Evolutionary conservation across 2,113 vertebrate genomes (phyloP).

Genomic region (Myocastor coypus): DNA sequence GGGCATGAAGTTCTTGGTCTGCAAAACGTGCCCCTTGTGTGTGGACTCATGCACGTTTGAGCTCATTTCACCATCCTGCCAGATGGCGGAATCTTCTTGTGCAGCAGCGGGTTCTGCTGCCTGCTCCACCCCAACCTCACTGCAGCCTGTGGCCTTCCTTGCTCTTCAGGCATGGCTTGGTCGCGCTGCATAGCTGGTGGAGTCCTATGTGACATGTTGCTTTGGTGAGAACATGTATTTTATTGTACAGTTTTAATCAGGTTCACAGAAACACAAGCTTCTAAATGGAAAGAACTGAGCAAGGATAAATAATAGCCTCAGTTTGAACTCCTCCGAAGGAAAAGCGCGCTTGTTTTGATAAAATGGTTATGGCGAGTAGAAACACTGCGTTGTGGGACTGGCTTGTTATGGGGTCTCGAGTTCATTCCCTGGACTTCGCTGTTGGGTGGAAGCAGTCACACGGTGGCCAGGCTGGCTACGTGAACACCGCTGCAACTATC

Average conservation of each 20-base stretch:
- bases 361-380: not conserved
- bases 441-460: rapidly evolving
- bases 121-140: not conserved
- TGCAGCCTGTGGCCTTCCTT: not conserved
- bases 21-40: not conserved
- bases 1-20: not conserved
- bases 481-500: not conserved
- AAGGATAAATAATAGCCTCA: not conserved
- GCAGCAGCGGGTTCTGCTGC: not conserved
- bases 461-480: not conserved
- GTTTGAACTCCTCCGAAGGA: not conserved
- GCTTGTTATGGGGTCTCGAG: rapidly evolving
- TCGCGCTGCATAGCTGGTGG: not conserved
- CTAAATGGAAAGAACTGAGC: not conserved
- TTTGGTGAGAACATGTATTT: not conserved
- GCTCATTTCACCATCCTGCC: not conserved
- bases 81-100: not conserved
- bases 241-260: not conserved
- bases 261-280: not conserved
- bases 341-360: not conserved
- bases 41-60: not conserved
- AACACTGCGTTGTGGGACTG: not conserved
- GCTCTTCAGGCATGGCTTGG: rapidly evolving
- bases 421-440: not conserved
- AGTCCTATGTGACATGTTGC: not conserved